These are phyloP conservation scores for Drosophila nikananu DNA, from an alignment of 1,140 invertebrate species.

Conservation along the genomic window DNA sequence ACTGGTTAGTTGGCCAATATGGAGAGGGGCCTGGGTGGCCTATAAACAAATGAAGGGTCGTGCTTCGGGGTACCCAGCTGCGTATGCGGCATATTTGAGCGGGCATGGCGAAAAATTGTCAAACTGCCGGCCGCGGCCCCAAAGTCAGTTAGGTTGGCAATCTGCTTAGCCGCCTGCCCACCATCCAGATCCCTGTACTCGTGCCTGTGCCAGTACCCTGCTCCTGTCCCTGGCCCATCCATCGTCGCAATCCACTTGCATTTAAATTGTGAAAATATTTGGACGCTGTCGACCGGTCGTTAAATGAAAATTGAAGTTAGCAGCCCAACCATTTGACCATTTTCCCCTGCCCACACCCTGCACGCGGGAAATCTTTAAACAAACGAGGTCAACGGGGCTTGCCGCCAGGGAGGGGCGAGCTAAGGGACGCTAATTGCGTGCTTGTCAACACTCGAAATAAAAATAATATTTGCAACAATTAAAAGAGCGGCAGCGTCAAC, in stretches of 20 bases:
- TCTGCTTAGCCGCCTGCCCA: constrained; percentile 53
- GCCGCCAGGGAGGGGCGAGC: neutral
- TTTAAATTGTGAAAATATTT: constrained; percentile 83
- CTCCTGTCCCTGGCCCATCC: constrained; percentile 9
- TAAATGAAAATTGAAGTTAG: constrained; percentile 66
- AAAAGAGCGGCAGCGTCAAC: constrained; percentile 52
- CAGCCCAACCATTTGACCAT: constrained; percentile 37
- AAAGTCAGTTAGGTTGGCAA: constrained; percentile 75
- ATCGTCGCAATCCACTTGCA: constrained; percentile 51
- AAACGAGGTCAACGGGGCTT: constrained; percentile 41
- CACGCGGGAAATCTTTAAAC: constrained; percentile 44
- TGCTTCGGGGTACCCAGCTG: constrained; percentile 63
- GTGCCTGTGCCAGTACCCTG: neutral
- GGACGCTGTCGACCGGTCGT: constrained; percentile 45
- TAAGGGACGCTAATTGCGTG: constrained; percentile 61
- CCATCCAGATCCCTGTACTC: neutral
- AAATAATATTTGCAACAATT: constrained; percentile 82
- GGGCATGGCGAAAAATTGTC: constrained; percentile 75
- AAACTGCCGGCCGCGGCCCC: constrained; percentile 69
- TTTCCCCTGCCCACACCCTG: neutral
- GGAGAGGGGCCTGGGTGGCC: constrained; percentile 6
- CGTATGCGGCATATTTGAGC: constrained; percentile 75
- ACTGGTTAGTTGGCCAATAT: constrained; percentile 3
- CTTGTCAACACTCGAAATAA: constrained; percentile 68
- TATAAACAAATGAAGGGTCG: constrained; percentile 73